phyloP scores from a whole-genome alignment of 1,140 invertebrate genomes.

The Psilanteris sp. region DNA sequence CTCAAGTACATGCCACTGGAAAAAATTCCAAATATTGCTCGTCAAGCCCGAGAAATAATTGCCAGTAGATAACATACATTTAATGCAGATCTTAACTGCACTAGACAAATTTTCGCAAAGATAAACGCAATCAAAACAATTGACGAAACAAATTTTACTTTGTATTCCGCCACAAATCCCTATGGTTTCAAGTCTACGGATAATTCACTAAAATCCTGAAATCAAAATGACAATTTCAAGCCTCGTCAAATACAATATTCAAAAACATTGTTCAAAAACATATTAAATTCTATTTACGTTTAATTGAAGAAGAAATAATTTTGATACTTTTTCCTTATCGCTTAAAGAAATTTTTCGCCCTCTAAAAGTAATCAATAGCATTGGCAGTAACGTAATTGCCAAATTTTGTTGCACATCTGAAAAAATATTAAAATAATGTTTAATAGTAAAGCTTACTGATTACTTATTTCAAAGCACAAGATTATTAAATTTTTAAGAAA shows the following conservation, averaged over 20 bases:
- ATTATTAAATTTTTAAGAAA: not conserved
- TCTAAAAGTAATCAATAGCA: no score
- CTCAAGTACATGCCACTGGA: not conserved
- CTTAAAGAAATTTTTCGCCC: no score
- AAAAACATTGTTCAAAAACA: no score
- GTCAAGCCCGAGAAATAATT: not conserved
- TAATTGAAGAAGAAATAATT: not conserved
- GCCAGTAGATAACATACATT: slow-evolving; percentile 1
- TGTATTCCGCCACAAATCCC: no score
- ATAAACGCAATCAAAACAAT: not conserved
- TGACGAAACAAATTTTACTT: slow-evolving; percentile 1
- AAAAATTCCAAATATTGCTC: not conserved
- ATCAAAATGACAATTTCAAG: no score
- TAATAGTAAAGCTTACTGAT: not conserved
- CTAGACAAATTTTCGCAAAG: not conserved
- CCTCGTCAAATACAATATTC: no score
- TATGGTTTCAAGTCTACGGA: no score
- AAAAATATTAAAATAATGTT: no score
- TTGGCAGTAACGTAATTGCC: not conserved
- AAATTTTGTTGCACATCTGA: not conserved
- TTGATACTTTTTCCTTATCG: no score
- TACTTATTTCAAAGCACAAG: not conserved
- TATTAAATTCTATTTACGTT: not conserved
- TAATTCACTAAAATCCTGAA: no score
- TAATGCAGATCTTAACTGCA: slow-evolving; percentile 12